Evolutionary conservation across 2,888 invertebrate species (phyloP), one percentile per base, ranked within the genome.

Genomic region (Drosophila neoperkinsi): DNA sequence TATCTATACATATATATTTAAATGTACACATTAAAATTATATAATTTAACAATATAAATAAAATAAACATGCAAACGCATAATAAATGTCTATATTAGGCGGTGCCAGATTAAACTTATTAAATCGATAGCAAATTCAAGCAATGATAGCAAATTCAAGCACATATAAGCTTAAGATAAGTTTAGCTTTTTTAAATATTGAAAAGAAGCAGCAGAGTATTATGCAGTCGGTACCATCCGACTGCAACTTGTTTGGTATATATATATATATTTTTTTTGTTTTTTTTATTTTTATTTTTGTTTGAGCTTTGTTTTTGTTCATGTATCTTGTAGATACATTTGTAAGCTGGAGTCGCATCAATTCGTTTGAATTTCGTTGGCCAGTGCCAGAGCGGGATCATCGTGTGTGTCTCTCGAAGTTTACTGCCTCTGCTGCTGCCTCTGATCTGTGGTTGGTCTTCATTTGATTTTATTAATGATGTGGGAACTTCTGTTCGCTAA

Each of bases 291-390:
- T 71, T 63, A 56, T 21, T 18, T 65, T 59, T 57, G 59, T 62
- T 79, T 36, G 21, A 34, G 41, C 33, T 71, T 63, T 49, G 58
- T 53, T 62, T 71, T 52, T 61, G 64, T 50, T 74, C 71, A 62
- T 65, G 82, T 80, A 80, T 82, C 77, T 73, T 87, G 90, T 87
- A 87, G 89, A 79, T 84, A 90, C 90, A 88, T 90, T 88, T 88
- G 87, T 88, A 88, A 81, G 77, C 81, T 71, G 74, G 69, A 75
- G 74, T 74, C 69, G 77, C 81, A 66, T 84, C 70, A 81, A 77
- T 87, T 87, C 87, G 71, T 82, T 90, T 83, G 90, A 87, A 87
- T 90, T 90, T 78, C 51, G 58, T 76, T 65, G 59, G 41, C 52
- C 72, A 81, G 79, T 73, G 77, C 73, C 77, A 79, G 65, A 64